Evolutionary conservation across 2,888 invertebrate species (phyloP).

Genomic region (Lasioglossum pauxillum): DNA sequence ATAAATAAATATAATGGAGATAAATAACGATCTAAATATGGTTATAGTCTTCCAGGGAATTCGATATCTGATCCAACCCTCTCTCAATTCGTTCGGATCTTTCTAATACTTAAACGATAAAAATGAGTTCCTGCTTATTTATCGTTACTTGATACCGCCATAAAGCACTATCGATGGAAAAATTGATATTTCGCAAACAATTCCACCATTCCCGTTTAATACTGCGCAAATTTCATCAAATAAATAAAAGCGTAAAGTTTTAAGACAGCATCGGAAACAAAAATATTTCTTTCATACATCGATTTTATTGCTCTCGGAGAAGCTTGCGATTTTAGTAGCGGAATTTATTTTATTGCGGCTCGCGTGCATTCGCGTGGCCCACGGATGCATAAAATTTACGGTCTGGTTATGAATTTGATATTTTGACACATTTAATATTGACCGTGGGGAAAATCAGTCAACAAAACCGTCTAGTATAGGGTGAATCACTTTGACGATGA

Average conservation of each 20-base stretch:
- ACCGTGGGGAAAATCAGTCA: not conserved
- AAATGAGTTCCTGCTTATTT: not conserved
- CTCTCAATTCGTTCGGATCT: not conserved
- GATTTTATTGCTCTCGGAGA: not conserved
- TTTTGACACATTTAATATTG: not conserved
- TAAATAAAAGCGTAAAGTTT: not conserved
- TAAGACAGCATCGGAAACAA: not conserved
- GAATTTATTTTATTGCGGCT: not conserved
- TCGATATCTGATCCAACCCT: not conserved
- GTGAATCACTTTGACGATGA: not conserved
- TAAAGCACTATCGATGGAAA: no score
- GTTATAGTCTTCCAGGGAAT: not conserved
- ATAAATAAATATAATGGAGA: no score
- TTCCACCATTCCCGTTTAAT: not conserved
- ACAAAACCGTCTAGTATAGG: not conserved
- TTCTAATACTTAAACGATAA: not conserved
- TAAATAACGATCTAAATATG: no score
- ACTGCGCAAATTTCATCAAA: not conserved
- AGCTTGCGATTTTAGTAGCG: not conserved
- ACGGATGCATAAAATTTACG: not conserved
- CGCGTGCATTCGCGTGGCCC: not conserved
- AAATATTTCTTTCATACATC: not conserved
- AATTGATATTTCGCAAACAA: not conserved
- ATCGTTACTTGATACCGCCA: not conserved
- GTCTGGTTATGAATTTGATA: not conserved